A percentile compares a stretch with the other conserved stretches of the same genome.
Conservation (phyloP, 2,888 invertebrate species). For the Craniophora ligustri region DNA sequence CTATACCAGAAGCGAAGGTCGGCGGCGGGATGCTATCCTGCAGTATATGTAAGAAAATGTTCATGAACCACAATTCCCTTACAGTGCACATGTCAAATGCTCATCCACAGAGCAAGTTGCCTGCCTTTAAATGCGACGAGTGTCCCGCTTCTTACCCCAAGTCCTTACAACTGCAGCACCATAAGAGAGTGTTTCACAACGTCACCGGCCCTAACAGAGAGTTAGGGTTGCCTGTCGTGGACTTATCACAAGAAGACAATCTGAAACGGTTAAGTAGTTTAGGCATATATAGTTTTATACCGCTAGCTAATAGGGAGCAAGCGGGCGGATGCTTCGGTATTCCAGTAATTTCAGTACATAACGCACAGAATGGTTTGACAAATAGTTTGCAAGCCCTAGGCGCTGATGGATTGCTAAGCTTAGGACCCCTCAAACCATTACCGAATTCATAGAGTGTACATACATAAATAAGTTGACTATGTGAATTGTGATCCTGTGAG, state of each 20-base stretch:
- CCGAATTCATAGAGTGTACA: conserved; percentile 72
- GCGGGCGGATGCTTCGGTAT: conserved; percentile 91
- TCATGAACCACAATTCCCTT: conserved; percentile 77
- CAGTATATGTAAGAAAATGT: conserved; percentile 84
- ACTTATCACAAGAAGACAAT: conserved; percentile 91
- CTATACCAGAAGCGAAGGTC: conserved; percentile 81
- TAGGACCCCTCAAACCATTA: conserved; percentile 91
- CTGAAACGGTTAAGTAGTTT: conserved; percentile 90
- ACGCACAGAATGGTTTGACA: conserved; percentile 89
- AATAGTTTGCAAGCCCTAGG: conserved; percentile 90
- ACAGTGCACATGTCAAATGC: conserved; percentile 78
- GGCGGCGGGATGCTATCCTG: conserved; percentile 79
- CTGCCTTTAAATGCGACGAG: conserved; percentile 90
- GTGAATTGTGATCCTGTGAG: conserved; percentile 13
- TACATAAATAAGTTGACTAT: conserved; percentile 3
- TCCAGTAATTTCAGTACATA: conserved; percentile 91
- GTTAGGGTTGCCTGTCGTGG: conserved; percentile 92
- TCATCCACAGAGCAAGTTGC: conserved; percentile 77
- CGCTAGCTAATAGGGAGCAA: conserved; percentile 90
- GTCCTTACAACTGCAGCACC: conserved; percentile 90
- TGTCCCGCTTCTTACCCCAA: conserved; percentile 93
- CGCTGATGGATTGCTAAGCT: conserved; percentile 91
- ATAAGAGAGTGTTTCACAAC: conserved; percentile 85
- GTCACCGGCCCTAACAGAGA: conserved; percentile 85
- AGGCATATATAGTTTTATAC: conserved; percentile 93